Evolutionary conservation across 2,888 invertebrate species (phyloP).

Genomic region (Fragum whitleyi): DNA sequence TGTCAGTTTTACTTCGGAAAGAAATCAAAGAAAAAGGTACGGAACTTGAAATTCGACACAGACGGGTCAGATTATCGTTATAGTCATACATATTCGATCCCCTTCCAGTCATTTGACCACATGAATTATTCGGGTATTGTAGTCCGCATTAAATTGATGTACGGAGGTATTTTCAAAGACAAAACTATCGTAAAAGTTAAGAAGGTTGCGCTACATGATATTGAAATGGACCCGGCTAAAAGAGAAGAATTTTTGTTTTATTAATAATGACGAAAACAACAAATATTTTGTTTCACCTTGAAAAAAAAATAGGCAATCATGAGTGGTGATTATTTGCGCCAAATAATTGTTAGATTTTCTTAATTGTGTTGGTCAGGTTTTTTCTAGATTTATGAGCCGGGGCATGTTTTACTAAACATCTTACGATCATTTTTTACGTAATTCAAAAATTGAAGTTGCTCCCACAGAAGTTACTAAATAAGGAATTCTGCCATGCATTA

Average conservation of each 20-base stretch:
- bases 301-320: too few species aligned
- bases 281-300: too few species aligned
- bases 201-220: not conserved
- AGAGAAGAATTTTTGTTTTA: not conserved
- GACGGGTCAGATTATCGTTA: not conserved
- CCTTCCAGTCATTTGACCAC: not conserved
- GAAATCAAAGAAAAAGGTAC: not conserved
- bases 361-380: too few species aligned
- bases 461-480: too few species aligned
- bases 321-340: too few species aligned
- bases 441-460: too few species aligned
- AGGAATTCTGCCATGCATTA: too few species aligned
- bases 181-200: not conserved
- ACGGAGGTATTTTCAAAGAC: not conserved
- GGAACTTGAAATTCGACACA: not conserved
- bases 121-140: not conserved
- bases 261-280: too few species aligned
- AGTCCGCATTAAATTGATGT: not conserved
- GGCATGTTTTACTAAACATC: too few species aligned
- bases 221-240: not conserved
- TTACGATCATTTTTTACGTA: too few species aligned
- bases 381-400: too few species aligned
- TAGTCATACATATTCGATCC: not conserved
- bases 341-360: too few species aligned
- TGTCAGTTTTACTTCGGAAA: not conserved